Conservation (phyloP, 2,113 vertebrate genomes). For the Chloroceryle aenea region DNA sequence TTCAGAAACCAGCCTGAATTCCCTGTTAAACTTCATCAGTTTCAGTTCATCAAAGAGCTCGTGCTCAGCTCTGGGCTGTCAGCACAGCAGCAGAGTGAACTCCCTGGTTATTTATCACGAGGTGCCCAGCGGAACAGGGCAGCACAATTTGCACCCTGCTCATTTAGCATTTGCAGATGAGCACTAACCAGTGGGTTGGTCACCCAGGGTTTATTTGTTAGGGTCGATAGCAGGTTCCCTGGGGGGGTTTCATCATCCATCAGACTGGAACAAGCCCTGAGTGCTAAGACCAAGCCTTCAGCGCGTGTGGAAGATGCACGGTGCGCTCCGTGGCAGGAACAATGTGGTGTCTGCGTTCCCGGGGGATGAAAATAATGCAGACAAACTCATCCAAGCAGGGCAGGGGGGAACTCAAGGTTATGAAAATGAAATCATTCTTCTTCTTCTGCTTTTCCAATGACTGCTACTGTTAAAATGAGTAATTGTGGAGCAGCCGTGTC, state of each 20-base stretch:
- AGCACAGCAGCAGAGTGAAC: neutral
- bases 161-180: neutral
- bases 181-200: neutral
- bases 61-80: neutral
- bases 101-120: neutral
- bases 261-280: neutral
- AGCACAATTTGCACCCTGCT: neutral
- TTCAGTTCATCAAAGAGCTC: neutral
- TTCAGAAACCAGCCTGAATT: neutral
- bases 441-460: conserved; percentile 27
- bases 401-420: conserved; percentile 61
- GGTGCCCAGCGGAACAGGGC: neutral
- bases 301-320: accelerated
- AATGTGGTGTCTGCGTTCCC: neutral
- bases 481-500: neutral
- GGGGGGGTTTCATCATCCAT: neutral
- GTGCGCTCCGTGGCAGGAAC: neutral
- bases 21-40: neutral
- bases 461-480: conserved; percentile 58
- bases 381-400: neutral
- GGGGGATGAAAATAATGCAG: neutral
- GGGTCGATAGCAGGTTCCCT: neutral
- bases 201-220: neutral
- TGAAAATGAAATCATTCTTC: conserved; percentile 67
- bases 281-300: neutral